Percentiles rank a stretch among this genome's conserved stretches.
Conservation (phyloP, 2,888 invertebrate genomes). For the Antheraea assamensis region DNA sequence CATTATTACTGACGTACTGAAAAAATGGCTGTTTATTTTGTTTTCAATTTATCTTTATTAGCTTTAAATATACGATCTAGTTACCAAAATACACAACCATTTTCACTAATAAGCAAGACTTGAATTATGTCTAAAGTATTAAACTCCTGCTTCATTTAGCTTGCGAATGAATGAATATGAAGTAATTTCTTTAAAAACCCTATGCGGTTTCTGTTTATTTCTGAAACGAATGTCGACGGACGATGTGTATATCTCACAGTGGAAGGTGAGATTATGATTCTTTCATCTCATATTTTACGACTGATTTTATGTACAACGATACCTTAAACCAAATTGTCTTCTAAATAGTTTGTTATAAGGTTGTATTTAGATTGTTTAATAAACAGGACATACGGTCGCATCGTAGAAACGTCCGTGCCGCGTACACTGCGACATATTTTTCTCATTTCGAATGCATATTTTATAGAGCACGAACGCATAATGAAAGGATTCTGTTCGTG, state of each 20-base stretch:
- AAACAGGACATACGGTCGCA: conserved; percentile 31
- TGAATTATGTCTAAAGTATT: not conserved
- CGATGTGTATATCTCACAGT: conserved; percentile 66
- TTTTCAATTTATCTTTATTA: too few species aligned
- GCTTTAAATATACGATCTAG: too few species aligned
- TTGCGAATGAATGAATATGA: conserved; percentile 17
- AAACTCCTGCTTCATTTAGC: not conserved
- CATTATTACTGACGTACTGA: too few species aligned
- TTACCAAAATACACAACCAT: too few species aligned
- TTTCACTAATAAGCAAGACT: not conserved
- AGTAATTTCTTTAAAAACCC: conserved; percentile 34
- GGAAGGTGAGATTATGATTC: conserved; percentile 73
- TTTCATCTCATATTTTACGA: conserved; percentile 21
- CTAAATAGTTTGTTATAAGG: conserved; percentile 31
- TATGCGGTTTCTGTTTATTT: conserved; percentile 64
- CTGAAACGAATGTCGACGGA: conserved; percentile 72
- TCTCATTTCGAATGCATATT: conserved; percentile 80
- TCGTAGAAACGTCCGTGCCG: conserved; percentile 35
- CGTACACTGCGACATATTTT: conserved; percentile 76
- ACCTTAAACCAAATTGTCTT: conserved; percentile 33
- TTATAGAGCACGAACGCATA: conserved; percentile 73
- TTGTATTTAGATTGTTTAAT: conserved; percentile 28
- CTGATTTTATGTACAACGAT: not conserved
- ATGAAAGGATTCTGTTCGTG: conserved; percentile 70
- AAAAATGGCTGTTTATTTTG: too few species aligned